Percentiles rank a stretch among this genome's conserved stretches.
Evolutionary conservation across 2,888 invertebrate genomes (phyloP).

Genomic region (Parnassius glacialis): DNA sequence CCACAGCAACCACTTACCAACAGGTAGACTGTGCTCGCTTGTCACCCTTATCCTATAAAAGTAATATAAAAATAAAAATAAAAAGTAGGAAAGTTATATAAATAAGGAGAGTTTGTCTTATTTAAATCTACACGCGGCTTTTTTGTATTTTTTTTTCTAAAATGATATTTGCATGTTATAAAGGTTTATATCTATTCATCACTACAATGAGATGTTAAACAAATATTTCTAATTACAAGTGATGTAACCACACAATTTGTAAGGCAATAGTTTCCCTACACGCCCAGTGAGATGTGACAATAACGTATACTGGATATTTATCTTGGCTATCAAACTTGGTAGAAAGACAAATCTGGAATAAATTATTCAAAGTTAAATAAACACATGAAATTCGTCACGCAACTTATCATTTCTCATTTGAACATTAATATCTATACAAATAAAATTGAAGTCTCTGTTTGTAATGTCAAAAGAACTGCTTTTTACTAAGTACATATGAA

Average conservation of each 20-base stretch:
- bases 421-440: no score
- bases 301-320: slow-evolving; percentile 16
- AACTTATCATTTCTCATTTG: background rate
- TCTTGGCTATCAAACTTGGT: slow-evolving; percentile 16
- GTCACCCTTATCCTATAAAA: no score
- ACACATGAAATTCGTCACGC: background rate
- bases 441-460: no score
- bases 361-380: slow-evolving; percentile 14
- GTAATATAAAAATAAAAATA: no score
- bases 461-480: no score
- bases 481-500: no score
- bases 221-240: slow-evolving; percentile 6
- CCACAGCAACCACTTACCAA: no score
- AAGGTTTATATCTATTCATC: background rate
- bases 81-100: no score
- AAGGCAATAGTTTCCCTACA: slow-evolving; percentile 8
- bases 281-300: slow-evolving; percentile 19
- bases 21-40: no score
- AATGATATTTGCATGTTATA: background rate
- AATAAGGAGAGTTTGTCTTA: no score
- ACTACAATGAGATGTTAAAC: background rate
- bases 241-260: slow-evolving; percentile 16
- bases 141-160: no score
- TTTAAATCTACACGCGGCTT: no score
- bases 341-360: slow-evolving; percentile 9